Evolutionary conservation across 2,888 invertebrate species (phyloP).

Genomic region (Flexamia atlantica): DNA sequence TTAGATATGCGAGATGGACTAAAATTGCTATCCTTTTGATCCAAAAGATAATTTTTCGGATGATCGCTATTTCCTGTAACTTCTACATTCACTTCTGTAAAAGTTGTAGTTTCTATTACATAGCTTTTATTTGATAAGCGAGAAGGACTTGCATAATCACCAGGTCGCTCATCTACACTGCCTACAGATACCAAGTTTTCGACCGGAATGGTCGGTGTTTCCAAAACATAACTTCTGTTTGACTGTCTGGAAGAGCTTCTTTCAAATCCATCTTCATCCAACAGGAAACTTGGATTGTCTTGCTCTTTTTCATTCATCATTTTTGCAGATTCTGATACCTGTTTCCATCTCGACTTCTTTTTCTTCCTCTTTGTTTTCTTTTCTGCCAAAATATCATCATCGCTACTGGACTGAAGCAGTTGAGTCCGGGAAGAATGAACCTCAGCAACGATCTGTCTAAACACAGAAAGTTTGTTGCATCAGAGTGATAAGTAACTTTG

Average conservation of each 20-base stretch:
- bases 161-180: neutral
- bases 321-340: neutral
- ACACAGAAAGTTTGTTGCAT: neutral
- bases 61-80: neutral
- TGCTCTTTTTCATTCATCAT: neutral
- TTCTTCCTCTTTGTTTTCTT: constrained; percentile 54
- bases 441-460: constrained; percentile 43
- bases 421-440: constrained; percentile 24
- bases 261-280: neutral
- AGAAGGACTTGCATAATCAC: constrained; percentile 16
- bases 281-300: neutral
- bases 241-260: constrained; percentile 50
- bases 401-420: constrained; percentile 57
- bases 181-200: constrained; percentile 29
- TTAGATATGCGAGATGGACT: constrained; percentile 43
- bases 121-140: constrained; percentile 41
- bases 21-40: neutral
- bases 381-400: constrained; percentile 57
- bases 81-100: neutral
- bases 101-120: constrained; percentile 13
- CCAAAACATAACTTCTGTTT: constrained; percentile 52
- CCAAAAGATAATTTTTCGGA: neutral
- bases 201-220: constrained; percentile 51
- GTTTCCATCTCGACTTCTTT: constrained; percentile 39
- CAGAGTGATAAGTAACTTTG: too few species aligned